These are phyloP conservation scores for Chrysopilus asiliformis DNA, from an alignment of 2,888 invertebrate genomes.

Conservation along the genomic window DNA sequence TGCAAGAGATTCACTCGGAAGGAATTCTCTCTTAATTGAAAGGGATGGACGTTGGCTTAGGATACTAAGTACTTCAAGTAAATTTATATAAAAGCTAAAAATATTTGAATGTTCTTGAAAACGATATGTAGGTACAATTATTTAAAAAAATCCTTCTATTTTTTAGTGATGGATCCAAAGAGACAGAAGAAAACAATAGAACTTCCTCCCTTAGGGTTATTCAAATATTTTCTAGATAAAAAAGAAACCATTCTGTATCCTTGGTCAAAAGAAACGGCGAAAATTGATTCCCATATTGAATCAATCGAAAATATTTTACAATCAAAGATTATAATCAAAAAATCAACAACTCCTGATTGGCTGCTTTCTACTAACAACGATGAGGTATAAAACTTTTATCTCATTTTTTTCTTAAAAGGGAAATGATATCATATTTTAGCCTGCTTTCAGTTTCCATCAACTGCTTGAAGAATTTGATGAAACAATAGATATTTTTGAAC, in stretches of 20 bases:
- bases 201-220: constrained; percentile 49
- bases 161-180: constrained; percentile 11
- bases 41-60: constrained; percentile 30
- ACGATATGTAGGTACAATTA: not conserved
- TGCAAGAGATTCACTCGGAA: constrained; percentile 71
- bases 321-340: constrained; percentile 9
- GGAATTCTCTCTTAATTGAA: constrained; percentile 66
- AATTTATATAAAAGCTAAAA: constrained; percentile 7
- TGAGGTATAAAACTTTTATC: not conserved
- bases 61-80: constrained; percentile 42
- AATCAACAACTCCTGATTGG: constrained; percentile 17
- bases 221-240: constrained; percentile 24
- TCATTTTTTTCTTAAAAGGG: too few species aligned
- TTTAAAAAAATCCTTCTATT: not conserved
- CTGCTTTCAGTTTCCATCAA: constrained; percentile 19
- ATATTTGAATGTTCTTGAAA: not conserved
- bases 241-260: constrained; percentile 32
- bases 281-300: not conserved
- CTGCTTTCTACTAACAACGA: constrained; percentile 1
- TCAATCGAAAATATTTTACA: constrained; percentile 12
- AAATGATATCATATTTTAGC: too few species aligned
- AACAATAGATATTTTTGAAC: constrained; percentile 25
- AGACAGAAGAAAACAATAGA: constrained; percentile 41
- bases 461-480: constrained; percentile 6
- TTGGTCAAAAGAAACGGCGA: constrained; percentile 17